A percentile compares a stretch with the other conserved stretches of the same genome.
Evolutionary conservation across 2,113 vertebrate genomes (phyloP).

Genomic region (Mirza zaza): DNA sequence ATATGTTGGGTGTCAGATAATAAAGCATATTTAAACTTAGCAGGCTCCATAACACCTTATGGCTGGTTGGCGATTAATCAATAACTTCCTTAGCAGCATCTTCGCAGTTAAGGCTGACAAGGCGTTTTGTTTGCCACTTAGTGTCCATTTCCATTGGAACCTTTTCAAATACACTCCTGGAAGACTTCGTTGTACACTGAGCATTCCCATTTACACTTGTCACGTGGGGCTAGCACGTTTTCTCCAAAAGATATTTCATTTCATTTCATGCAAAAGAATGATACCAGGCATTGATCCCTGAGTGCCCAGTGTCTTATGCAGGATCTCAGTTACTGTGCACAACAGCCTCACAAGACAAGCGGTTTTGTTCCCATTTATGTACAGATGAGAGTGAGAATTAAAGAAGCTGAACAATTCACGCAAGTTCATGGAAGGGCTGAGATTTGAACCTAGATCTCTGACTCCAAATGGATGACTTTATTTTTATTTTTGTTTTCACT

Average conservation of each 20-base stretch:
- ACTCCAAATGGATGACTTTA: neutral
- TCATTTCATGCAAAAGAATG: neutral
- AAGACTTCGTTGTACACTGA: neutral
- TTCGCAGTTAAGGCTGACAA: slow-evolving; percentile 46
- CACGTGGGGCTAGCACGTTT: neutral
- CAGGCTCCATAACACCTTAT: slow-evolving; percentile 62
- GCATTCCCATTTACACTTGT: neutral
- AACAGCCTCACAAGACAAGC: neutral
- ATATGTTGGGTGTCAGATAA: slow-evolving; percentile 76
- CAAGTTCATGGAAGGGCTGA: neutral
- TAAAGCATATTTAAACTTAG: slow-evolving; percentile 74
- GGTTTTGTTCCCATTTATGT: neutral
- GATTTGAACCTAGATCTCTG: neutral
- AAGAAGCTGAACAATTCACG: neutral
- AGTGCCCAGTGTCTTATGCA: neutral
- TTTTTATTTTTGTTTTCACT: neutral
- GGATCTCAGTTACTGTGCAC: neutral
- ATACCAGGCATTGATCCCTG: neutral
- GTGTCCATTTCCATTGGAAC: slow-evolving; percentile 43
- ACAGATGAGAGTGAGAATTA: neutral
- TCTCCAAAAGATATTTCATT: neutral
- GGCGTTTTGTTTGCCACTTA: slow-evolving; percentile 64
- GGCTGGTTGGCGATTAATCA: slow-evolving; percentile 71
- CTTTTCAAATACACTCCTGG: slow-evolving; percentile 19
- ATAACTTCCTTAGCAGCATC: slow-evolving; percentile 65